Evolutionary conservation across 2,797 vertebrate species (phyloP), one percentile per base, ranked within the genome.

Genomic region (Coluber constrictor): DNA sequence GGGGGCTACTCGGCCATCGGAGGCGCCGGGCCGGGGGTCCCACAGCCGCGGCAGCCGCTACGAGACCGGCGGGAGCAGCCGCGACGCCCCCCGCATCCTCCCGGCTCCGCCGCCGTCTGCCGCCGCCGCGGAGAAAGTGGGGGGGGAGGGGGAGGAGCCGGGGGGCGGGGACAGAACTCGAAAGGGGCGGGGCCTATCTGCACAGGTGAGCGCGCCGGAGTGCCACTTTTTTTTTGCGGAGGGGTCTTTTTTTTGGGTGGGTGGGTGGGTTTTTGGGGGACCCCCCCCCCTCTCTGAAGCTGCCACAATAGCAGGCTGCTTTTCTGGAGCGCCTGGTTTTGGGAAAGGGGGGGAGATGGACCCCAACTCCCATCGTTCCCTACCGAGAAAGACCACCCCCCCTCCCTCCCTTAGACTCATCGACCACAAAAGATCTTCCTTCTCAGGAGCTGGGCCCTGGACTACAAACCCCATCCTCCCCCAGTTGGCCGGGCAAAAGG

Each of bases 21-120:
- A 37, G 29, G 55, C 23, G 51, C n/a, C 18, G 66, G 70, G 66
- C n/a, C 11, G 29, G 83, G 47, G 29, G 83, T 3, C 29, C 43
- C n/a, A 23, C 29, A 1, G 56, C n/a, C 16, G 27, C 8, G 51
- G 86, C 13, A 55, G 74, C 16, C 25, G 90, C 59, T 63, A 63
- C 1, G 29, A 60, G 59, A 6, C 60, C 86, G 51, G 86, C 47
- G 86, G 89, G 93, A 12, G 90, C 93, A 12, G 91, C 93, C 89
- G 6, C 92, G 90, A 12, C 60, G 70, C 63, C 70, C 87, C 18
- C 20, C 74, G 54, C 91, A 29, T 43, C 47, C 9, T 16, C 94
- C 94, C 95, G 93, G 47, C 83, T 55, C 20, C 60, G 57, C 15
- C 61, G 16, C n/a, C 32, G 93, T 94, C 94, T 95, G n/a, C n/a